Base-by-base conservation (phyloP, 2,888 invertebrate species). In the Epinotia ramella region DNA sequence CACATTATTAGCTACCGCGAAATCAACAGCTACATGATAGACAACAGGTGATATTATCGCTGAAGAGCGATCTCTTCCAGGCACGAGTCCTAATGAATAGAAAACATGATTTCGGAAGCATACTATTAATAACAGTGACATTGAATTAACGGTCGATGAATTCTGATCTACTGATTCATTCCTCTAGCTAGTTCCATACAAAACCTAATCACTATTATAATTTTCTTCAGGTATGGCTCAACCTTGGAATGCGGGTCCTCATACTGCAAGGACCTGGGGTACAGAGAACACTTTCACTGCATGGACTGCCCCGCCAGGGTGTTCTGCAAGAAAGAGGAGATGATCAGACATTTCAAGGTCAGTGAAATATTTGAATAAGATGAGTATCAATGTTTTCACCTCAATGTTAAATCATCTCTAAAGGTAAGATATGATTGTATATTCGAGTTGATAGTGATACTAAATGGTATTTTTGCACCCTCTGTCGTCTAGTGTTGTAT, bases 271-370 rank as follows among this genome's bases (percentile, higher is more conserved):
- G 98, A 98, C 86, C 95, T 98, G 80, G 97, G 97, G 80, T 98
- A 98, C 92, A 89, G 98, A 83, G 99, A 99, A 88, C 99, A 99
- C 89, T 99, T 99, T 92, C 99, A 99, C 90, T 98, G 98, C 92
- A 95, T 95, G 89, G 95, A 96, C 80, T 96, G 96, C 82, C 95
- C 95, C 20, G 95, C 96, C 77, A 95, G 98, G 84, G 98, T 99
- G n/a, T 98, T 99, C 88, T 97, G 98, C 85, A 99, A 99, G 93
- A 99, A 99, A 88, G 99, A 99, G 90, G 99, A 99, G 89, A 99
- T 99, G 97, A 99, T 99, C 80, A 96, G 99, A 60, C 99, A 99
- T 91, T 98, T 99, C 88, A 99, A 95, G 90, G 95, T 95, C 76
- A 64, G 46, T 56, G 5, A 16, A 12, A 28, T 33, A 24, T 4